These are phyloP conservation scores for Trichonephila clavata DNA, from an alignment of 1,140 invertebrate genomes.

Conservation along the genomic window DNA sequence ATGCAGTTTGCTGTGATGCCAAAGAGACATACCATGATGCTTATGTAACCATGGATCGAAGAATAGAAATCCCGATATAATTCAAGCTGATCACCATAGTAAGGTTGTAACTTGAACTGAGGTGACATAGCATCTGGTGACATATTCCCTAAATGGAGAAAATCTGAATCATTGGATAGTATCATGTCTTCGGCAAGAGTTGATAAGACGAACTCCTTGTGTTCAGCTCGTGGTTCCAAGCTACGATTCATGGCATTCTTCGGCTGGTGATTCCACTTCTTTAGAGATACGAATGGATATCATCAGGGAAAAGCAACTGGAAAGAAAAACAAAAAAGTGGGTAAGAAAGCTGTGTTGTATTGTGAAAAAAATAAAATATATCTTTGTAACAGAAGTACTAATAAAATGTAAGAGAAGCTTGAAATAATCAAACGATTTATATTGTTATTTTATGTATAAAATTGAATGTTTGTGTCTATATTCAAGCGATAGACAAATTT, in stretches of 20 bases:
- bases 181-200: constrained; percentile 54
- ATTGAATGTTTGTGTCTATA: no score
- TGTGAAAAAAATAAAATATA: no score
- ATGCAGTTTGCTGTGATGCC: constrained; percentile 94
- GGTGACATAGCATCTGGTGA: background rate
- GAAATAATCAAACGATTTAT: no score
- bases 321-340: background rate
- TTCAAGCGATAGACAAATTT: no score
- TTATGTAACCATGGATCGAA: constrained; percentile 86
- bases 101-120: constrained; percentile 22
- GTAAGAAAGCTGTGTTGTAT: no score
- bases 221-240: background rate
- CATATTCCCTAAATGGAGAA: background rate
- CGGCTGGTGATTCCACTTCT: background rate
- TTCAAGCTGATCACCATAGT: constrained; percentile 73
- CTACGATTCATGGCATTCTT: constrained; percentile 67
- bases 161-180: constrained; percentile 53
- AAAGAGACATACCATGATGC: constrained; percentile 89
- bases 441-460: no score
- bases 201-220: background rate
- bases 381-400: no score
- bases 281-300: background rate
- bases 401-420: no score
- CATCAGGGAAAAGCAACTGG: background rate
- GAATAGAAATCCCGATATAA: constrained; percentile 54